phyloP scores from a whole-genome alignment of 1,140 invertebrate species.

The Papilio helenus region DNA sequence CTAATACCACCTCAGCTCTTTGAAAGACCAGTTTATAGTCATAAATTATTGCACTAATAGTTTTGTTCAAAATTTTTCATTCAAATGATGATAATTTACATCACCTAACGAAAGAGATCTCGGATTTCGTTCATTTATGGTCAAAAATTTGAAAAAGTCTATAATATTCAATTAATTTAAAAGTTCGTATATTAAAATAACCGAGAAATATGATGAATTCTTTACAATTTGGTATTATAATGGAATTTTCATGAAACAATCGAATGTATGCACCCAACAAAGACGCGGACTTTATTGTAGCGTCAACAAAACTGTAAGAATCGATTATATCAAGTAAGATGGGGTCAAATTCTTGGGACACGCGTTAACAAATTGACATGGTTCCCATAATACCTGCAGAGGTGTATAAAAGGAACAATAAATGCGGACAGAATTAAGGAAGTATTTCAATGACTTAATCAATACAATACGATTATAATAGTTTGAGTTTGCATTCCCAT shows the following conservation, averaged over 20 bases:
- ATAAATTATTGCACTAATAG: too few relatives aligned
- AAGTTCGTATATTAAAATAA: neutral
- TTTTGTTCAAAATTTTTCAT: too few relatives aligned
- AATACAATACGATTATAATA: constrained; percentile 65
- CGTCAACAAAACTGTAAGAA: constrained; percentile 59
- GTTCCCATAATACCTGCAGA: constrained; percentile 75
- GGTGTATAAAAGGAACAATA: constrained; percentile 65
- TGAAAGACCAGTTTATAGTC: too few relatives aligned
- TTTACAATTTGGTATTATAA: constrained; percentile 38
- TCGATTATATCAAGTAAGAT: constrained; percentile 64
- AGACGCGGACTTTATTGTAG: constrained; percentile 70
- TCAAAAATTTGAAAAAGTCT: too few relatives aligned
- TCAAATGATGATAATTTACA: too few relatives aligned
- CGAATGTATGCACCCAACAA: constrained; percentile 61
- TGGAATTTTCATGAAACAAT: constrained; percentile 20
- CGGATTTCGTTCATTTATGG: neutral
- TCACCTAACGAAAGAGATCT: neutral
- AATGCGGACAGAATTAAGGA: constrained; percentile 58
- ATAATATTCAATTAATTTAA: neutral
- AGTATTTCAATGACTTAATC: constrained; percentile 78
- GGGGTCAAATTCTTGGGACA: constrained; percentile 68
- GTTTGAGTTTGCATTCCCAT: constrained; percentile 73
- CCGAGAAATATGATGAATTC: constrained; percentile 30
- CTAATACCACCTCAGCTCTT: neutral
- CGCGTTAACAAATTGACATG: constrained; percentile 75